Base-by-base conservation (phyloP, 2,888 invertebrate genomes). In the Macrosiphum euphorbiae region DNA sequence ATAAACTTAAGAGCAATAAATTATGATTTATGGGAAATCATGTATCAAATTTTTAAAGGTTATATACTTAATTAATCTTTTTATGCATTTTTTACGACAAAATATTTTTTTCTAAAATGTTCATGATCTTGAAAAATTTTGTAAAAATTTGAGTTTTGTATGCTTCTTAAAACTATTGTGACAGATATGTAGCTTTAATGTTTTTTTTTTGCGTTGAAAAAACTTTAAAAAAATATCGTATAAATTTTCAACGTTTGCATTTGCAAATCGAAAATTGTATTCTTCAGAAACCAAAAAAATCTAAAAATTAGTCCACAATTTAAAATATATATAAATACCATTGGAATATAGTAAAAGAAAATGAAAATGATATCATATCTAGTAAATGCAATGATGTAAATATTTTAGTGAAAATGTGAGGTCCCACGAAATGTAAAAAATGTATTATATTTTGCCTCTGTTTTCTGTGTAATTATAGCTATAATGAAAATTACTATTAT, bases 131-230 rank as follows among this genome's bases (percentile, higher is more conserved):
- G n/a, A 67, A 16, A 24, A 58, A 16, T 67, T 13, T 16, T 5
- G 11, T n/a, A n/a, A 67, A n/a, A 67, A n/a, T n/a, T 16, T 4
- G 0, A 13, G 0, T 5, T n/a, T 16, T 67, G 16, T n/a, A 16
- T n/a, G 16, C n/a, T n/a, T n/a, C n/a, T 16, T n/a, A 67, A 67
- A 67, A 67, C n/a, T 1, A 10, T 61, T 28, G 8, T 61, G 8
- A 10, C 61, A 5, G 1, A 52, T 52, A 16, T 16, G 52, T 16
- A 20, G 52, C 20, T 52, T 52, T 52, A 1, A 52, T 50, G 3
- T 16, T 16, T 52, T n/a, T 13, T 67, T 11, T 61, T 61, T 61
- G 11, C 28, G n/a, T 13, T 52, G 5, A 67, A 67, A 67, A 67
- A 67, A n/a, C 11, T 61, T n/a, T 26, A 11, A 28, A 28, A 61